Conservation (phyloP, 2,113 vertebrate species). For the Mormyrus iriodes region DNA sequence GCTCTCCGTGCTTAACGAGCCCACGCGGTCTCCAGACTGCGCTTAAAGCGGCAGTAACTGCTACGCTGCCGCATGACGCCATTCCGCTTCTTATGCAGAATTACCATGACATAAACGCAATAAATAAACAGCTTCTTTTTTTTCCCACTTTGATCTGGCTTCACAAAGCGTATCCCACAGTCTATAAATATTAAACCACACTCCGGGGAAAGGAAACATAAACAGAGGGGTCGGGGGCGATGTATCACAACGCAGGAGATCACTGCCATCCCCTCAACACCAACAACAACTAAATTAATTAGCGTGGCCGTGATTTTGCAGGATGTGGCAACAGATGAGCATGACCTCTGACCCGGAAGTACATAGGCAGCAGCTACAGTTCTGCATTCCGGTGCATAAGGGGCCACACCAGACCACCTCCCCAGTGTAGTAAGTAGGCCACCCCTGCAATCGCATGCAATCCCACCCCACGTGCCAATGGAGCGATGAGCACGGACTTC, state of each 20-base stretch:
- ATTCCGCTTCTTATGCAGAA: background rate
- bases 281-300: background rate
- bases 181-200: background rate
- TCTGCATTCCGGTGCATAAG: background rate
- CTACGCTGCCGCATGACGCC: background rate
- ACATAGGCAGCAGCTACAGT: slow-evolving; percentile 29
- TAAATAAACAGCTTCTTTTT: background rate
- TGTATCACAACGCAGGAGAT: slow-evolving; percentile 6
- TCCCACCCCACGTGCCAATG: slow-evolving; percentile 22
- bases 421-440: slow-evolving; percentile 36
- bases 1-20: background rate
- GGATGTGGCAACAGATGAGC: slow-evolving; percentile 49
- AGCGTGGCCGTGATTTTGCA: slow-evolving; percentile 48
- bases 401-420: background rate
- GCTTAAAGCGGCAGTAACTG: background rate
- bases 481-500: slow-evolving; percentile 53
- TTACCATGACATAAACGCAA: background rate
- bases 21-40: background rate
- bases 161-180: slow-evolving; percentile 1
- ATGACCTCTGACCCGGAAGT: slow-evolving; percentile 53
- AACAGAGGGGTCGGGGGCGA: background rate
- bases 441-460: slow-evolving; percentile 10
- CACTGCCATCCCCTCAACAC: slow-evolving; percentile 35
- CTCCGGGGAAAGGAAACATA: background rate
- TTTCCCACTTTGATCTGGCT: background rate